Evolutionary conservation across 2,888 invertebrate species (phyloP).

Genomic region (Idaea straminata): DNA sequence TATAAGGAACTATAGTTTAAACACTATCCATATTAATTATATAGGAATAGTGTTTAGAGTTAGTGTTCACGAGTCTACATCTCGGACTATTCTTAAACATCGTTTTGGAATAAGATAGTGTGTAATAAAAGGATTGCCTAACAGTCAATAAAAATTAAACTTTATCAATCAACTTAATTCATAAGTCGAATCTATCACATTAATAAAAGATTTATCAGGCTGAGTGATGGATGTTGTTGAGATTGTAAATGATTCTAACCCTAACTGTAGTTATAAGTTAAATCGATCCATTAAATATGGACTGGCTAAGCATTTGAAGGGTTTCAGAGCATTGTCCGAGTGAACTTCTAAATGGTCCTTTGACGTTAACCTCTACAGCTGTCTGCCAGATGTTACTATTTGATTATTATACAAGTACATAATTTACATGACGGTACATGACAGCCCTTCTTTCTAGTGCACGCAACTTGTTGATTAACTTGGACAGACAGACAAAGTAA

Average conservation of each 20-base stretch:
- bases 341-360: background rate
- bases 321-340: background rate
- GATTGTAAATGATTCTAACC: background rate
- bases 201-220: background rate
- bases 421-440: background rate
- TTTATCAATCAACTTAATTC: too few species aligned
- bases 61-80: too few species aligned
- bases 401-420: background rate
- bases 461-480: too few species aligned
- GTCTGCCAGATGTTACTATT: background rate
- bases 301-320: background rate
- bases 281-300: background rate
- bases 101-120: too few species aligned
- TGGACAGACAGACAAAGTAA: too few species aligned
- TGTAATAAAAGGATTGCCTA: too few species aligned
- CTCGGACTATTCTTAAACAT: too few species aligned
- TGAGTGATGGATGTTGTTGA: background rate
- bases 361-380: background rate
- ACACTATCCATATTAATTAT: too few species aligned
- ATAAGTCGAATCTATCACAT: background rate
- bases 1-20: too few species aligned
- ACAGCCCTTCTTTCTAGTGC: background rate
- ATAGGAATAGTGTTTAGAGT: too few species aligned
- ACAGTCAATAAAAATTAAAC: too few species aligned
- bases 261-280: background rate